Evolutionary conservation across 2,797 vertebrate genomes (phyloP).

Genomic region (Falco peregrinus): DNA sequence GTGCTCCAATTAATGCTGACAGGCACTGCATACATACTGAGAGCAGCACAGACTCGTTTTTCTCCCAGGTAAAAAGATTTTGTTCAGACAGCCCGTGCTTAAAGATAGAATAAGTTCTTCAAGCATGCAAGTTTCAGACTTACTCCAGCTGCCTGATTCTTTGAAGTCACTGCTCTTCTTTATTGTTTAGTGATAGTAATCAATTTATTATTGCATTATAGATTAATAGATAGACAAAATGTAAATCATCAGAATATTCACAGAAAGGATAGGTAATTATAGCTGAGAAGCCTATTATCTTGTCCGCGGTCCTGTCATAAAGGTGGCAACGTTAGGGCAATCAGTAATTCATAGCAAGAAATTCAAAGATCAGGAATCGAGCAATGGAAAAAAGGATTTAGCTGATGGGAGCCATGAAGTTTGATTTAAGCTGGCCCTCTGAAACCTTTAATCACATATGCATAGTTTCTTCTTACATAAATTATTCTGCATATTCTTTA

Average conservation of each 20-base stretch:
- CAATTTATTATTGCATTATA: neutral
- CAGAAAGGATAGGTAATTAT: neutral
- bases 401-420: neutral
- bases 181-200: neutral
- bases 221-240: neutral
- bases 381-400: neutral
- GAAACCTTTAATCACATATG: neutral
- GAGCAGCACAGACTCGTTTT: neutral
- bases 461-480: neutral
- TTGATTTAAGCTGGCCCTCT: neutral
- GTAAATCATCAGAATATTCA: neutral
- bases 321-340: neutral
- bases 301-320: neutral
- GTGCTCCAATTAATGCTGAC: constrained; percentile 1
- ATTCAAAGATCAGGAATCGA: neutral
- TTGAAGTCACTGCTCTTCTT: neutral
- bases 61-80: neutral
- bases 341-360: neutral
- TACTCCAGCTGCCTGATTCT: neutral
- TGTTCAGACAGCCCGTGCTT: neutral
- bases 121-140: neutral
- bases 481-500: neutral
- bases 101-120: neutral
- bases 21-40: neutral
- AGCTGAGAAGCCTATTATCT: neutral